Conservation (phyloP, 2,113 vertebrate species). For the Tetrao urogallus region DNA sequence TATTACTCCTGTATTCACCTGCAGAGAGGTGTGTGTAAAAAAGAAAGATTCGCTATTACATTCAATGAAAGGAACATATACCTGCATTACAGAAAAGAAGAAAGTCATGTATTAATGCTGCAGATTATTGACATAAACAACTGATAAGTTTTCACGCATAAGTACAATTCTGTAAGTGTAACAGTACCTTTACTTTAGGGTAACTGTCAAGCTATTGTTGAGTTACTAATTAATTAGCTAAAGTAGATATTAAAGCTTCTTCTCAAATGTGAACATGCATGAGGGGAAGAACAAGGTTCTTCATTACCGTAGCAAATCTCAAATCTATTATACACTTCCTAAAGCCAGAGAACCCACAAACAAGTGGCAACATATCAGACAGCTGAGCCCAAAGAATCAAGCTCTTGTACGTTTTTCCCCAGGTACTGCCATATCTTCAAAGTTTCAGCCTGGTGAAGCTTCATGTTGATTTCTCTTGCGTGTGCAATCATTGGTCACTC, state of each 20-base stretch:
- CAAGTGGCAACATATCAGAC: background rate
- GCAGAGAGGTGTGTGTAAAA: background rate
- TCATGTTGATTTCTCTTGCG: background rate
- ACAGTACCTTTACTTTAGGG: background rate
- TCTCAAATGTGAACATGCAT: background rate
- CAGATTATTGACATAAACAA: background rate
- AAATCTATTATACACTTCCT: background rate
- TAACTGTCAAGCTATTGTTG: background rate
- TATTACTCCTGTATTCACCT: background rate
- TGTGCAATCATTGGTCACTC: background rate
- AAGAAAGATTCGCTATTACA: background rate
- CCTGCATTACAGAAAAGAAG: background rate
- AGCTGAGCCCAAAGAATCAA: background rate
- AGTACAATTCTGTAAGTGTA: background rate
- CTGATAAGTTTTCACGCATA: background rate
- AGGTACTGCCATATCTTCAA: background rate
- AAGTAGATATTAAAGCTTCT: background rate
- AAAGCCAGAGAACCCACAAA: background rate
- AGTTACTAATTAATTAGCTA: background rate
- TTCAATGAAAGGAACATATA: background rate
- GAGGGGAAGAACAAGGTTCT: background rate
- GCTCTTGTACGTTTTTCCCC: background rate
- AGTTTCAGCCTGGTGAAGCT: background rate
- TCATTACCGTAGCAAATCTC: background rate
- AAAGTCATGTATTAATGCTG: background rate